A percentile compares a stretch with the other conserved stretches of the same genome.
These are phyloP conservation scores for Limnephilus rhombicus DNA, from an alignment of 2,888 invertebrate genomes.

Conservation along the genomic window DNA sequence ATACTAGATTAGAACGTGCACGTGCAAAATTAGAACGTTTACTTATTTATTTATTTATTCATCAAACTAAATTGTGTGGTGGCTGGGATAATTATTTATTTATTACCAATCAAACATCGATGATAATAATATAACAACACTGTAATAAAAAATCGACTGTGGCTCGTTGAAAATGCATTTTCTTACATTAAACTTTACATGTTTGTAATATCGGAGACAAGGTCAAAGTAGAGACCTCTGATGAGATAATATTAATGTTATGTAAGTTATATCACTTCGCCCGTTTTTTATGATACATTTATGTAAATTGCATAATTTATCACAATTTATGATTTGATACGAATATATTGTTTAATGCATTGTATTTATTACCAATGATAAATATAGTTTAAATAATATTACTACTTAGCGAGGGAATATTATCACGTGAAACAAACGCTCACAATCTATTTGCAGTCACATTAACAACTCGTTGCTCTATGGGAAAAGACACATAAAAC, in stretches of 20 bases:
- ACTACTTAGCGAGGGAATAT: neutral
- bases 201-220: too few species aligned
- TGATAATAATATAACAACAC: too few species aligned
- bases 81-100: neutral
- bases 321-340: neutral
- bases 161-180: neutral
- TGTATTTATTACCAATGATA: neutral
- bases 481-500: too few species aligned
- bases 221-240: too few species aligned
- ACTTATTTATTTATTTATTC: too few species aligned
- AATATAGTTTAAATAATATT: too few species aligned
- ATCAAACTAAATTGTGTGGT: neutral
- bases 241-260: too few species aligned
- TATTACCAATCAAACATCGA: neutral
- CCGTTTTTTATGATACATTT: neutral
- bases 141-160: neutral
- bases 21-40: neutral
- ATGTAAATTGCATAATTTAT: neutral
- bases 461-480: neutral
- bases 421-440: neutral
- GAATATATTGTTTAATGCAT: neutral
- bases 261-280: neutral
- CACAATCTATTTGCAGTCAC: neutral
- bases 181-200: too few species aligned
- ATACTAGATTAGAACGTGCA: neutral